Conservation (phyloP, 2,113 vertebrate species). For the Nesoenas mayeri region DNA sequence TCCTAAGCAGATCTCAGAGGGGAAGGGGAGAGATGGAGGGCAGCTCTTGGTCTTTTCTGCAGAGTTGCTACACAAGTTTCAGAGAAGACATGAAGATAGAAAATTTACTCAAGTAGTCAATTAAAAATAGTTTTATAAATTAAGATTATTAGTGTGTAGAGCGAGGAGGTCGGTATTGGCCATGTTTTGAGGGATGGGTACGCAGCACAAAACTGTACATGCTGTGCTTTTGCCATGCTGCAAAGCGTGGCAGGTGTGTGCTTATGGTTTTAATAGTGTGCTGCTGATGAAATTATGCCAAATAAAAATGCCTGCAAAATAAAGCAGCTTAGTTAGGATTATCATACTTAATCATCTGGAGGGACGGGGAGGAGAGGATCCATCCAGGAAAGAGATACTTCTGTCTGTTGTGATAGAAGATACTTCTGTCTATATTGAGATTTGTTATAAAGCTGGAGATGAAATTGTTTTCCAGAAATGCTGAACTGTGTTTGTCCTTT, state of each 20-base stretch:
- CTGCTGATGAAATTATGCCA: background rate
- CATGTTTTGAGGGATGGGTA: background rate
- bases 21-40: background rate
- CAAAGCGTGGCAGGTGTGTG: fast-evolving
- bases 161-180: background rate
- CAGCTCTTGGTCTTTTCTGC: background rate
- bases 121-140: background rate
- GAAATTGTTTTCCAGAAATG: background rate
- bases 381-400: background rate
- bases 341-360: background rate
- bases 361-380: background rate
- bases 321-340: background rate
- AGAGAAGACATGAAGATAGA: background rate
- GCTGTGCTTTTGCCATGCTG: background rate
- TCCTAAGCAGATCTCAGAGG: background rate
- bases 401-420: background rate
- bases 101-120: background rate
- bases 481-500: background rate
- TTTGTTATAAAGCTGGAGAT: background rate
- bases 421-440: background rate
- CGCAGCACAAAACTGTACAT: background rate
- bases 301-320: background rate
- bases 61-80: background rate
- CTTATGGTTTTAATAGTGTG: background rate
- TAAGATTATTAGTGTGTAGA: background rate